Conservation (phyloP, 2,888 invertebrate species). For the Fragum sueziense region DNA sequence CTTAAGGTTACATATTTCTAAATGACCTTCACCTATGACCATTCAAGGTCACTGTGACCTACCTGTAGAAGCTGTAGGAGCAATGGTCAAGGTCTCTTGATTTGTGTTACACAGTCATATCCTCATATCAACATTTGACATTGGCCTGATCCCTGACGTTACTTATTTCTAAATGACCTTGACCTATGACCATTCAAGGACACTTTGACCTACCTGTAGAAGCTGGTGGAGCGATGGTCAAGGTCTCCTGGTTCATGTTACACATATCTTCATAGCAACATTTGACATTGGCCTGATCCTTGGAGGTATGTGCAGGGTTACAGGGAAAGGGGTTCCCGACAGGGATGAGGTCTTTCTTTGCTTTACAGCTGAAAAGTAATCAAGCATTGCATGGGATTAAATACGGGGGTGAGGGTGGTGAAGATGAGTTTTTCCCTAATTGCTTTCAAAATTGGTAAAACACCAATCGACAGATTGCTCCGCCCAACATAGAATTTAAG, state of each 20-base stretch:
- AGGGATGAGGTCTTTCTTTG: slow-evolving; percentile 48
- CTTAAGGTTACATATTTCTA: too few species aligned
- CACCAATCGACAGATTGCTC: too few species aligned
- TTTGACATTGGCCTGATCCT: slow-evolving; percentile 54
- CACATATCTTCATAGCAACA: slow-evolving; percentile 74
- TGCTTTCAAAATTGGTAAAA: too few species aligned
- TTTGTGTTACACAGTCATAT: slow-evolving; percentile 72
- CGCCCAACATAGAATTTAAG: too few species aligned
- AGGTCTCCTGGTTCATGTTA: slow-evolving; percentile 65
- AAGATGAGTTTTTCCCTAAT: too few species aligned
- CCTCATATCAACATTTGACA: slow-evolving; percentile 69
- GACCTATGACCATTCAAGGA: slow-evolving; percentile 3
- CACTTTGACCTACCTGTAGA: slow-evolving; percentile 46
- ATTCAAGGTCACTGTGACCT: too few species aligned
- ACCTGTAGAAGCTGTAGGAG: slow-evolving; percentile 57
- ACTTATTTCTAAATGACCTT: slow-evolving; percentile 21
- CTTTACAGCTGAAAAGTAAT: slow-evolving; percentile 62
- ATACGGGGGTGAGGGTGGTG: too few species aligned
- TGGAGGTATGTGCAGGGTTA: slow-evolving; percentile 39
- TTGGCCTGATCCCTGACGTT: slow-evolving; percentile 44
- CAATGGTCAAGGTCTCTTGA: slow-evolving; percentile 62
- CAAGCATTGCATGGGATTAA: background rate
- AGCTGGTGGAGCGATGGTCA: slow-evolving; percentile 60
- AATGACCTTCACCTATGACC: slow-evolving; percentile 26
- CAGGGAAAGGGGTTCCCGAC: slow-evolving; percentile 63